Conservation (phyloP, 2,888 invertebrate genomes). For the Lochmaea crataegi region DNA sequence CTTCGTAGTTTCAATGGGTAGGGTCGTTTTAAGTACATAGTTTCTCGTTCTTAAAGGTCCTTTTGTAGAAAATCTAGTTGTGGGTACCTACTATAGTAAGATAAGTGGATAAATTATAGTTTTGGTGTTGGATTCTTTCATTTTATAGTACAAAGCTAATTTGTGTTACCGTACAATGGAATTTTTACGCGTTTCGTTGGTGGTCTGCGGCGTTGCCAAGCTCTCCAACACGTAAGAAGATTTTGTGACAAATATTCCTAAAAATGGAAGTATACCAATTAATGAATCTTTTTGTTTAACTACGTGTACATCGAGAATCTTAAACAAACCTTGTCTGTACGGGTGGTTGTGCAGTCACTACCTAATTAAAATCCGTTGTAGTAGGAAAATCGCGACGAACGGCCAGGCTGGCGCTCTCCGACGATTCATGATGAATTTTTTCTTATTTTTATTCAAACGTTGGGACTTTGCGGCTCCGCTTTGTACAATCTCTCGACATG, state of each 20-base stretch:
- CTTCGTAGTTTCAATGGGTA: background rate
- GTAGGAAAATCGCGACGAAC: conserved; percentile 16
- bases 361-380: conserved; percentile 11
- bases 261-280: too few species aligned
- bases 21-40: background rate
- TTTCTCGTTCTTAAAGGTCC: background rate
- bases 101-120: background rate
- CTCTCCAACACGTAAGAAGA: background rate
- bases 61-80: background rate
- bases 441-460: conserved; percentile 3
- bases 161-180: background rate
- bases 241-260: background rate
- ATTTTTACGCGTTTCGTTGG: conserved; percentile 1
- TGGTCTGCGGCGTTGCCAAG: conserved; percentile 3
- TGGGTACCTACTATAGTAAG: background rate
- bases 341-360: background rate
- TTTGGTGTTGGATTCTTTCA: background rate
- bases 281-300: too few species aligned
- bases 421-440: conserved; percentile 7
- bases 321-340: background rate
- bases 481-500: conserved; percentile 8
- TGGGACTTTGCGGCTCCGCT: conserved; percentile 15
- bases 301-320: too few species aligned
- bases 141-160: background rate
- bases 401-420: background rate